A percentile compares a stretch with the other conserved stretches of the same genome.
These are phyloP conservation scores for Lagria hirta DNA, from an alignment of 2,888 invertebrate species.

Conservation along the genomic window DNA sequence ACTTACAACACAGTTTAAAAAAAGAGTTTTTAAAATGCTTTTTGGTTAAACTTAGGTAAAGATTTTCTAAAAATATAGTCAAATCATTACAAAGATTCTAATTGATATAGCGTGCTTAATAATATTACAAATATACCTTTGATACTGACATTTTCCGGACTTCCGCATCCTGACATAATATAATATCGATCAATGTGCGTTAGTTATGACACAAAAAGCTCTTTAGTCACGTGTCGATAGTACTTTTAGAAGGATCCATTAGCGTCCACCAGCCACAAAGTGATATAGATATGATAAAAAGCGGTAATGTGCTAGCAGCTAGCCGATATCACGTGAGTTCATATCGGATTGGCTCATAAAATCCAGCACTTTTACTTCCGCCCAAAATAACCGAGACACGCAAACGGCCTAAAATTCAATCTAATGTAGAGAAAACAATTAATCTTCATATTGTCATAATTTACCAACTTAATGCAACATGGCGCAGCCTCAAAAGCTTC, in stretches of 20 bases:
- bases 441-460: slow-evolving; percentile 22
- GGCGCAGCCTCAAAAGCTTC: too few relatives aligned
- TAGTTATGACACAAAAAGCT: slow-evolving; percentile 22
- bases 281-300: slow-evolving; percentile 26
- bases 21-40: too few relatives aligned
- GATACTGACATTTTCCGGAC: too few relatives aligned
- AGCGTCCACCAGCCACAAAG: slow-evolving; percentile 20
- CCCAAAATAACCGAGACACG: slow-evolving; percentile 22
- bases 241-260: slow-evolving; percentile 20
- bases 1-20: too few relatives aligned
- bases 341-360: slow-evolving; percentile 23
- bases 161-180: too few relatives aligned
- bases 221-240: slow-evolving; percentile 26
- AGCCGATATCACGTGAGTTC: slow-evolving; percentile 25
- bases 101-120: too few relatives aligned
- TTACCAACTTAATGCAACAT: too few relatives aligned
- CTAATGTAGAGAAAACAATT: slow-evolving; percentile 18
- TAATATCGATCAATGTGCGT: too few relatives aligned
- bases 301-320: slow-evolving; percentile 18
- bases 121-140: too few relatives aligned
- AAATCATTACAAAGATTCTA: too few relatives aligned
- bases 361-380: slow-evolving; percentile 26
- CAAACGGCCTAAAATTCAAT: slow-evolving; percentile 25
- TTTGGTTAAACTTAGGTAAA: too few relatives aligned
- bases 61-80: too few relatives aligned